phyloP scores from a whole-genome alignment of 2,797 vertebrate genomes.

The Poecilia gillii region DNA sequence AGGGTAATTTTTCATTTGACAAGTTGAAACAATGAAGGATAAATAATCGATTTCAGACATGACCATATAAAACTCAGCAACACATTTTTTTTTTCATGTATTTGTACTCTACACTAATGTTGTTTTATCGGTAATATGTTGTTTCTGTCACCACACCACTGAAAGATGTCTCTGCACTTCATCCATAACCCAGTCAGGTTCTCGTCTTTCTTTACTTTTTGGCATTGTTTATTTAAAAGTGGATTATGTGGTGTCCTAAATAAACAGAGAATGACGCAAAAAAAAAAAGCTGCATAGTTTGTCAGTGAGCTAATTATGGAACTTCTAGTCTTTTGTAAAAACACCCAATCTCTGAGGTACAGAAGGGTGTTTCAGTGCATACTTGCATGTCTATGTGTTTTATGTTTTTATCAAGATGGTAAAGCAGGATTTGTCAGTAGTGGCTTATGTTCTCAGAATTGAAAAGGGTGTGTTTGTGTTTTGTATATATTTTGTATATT shows the following conservation, averaged over 20 bases:
- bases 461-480: not conserved
- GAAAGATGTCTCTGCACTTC: constrained; percentile 1
- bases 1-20: not conserved
- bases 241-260: constrained; percentile 21
- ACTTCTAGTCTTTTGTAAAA: constrained; percentile 23
- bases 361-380: constrained; percentile 11
- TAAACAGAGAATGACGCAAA: not conserved
- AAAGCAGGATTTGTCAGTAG: not conserved
- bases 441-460: not conserved
- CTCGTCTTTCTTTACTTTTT: constrained; percentile 22
- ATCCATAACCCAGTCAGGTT: constrained; percentile 11
- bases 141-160: not conserved
- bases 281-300: not conserved
- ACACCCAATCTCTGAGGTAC: constrained; percentile 38
- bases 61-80: not conserved
- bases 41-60: not conserved
- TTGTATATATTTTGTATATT: not conserved
- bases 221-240: constrained; percentile 29
- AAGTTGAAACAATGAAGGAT: constrained; percentile 1
- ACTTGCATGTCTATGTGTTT: constrained; percentile 23
- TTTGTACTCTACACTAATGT: not conserved
- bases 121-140: constrained; percentile 23
- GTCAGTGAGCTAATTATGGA: not conserved
- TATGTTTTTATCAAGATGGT: not conserved
- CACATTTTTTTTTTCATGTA: not conserved